Evolutionary conservation across 2,888 invertebrate species (phyloP), one percentile per base, ranked within the genome.

Genomic region (Emmelina monodactyla): DNA sequence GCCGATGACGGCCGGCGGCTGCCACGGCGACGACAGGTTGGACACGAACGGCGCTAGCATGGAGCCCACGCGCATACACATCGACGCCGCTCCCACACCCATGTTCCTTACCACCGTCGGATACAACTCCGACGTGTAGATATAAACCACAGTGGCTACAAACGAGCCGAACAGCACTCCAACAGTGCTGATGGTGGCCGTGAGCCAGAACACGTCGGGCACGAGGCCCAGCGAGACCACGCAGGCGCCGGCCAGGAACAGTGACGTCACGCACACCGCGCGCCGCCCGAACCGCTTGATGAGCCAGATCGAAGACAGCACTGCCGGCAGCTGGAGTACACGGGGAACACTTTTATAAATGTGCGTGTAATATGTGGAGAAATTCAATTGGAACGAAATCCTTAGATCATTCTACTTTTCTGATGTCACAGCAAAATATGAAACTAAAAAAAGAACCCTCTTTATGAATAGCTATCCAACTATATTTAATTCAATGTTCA

Each of bases 71-170:
- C 94, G 82, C 36, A 94, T 94, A 28, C 86, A 84, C 78, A 90
- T 90, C 0, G 94, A 94, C 33, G 89, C 88, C 0, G 88, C 83
- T 0, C 95, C 94, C 55, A 94, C 85, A 0, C 91, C 93, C 56
- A 90, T 88, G 51, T 94, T 94, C 10, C 95, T 82, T 0, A 94
- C 87, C 0, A 92, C 88, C 0, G 95, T 95, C 0, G 95, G 95
- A 56, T 91, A 94, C 4, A 94, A 58, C 61, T 95, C 95, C 0
- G 92, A 91, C 0, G 90, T 88, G 62, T 88, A 94, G 6, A 95
- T 85, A 58, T 94, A 95, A 7, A 89, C 87, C 1, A 90, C 88
- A 0, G 90, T 87, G 46, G 93, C 94, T 0, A 88, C 86, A 0
- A 92, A 83, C 0, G 92, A 85, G 14, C 89, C 85, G 6, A 91